A percentile compares a stretch with the other conserved stretches of the same genome.
phyloP scores from a whole-genome alignment of 2,888 invertebrate genomes.

The Limenitis arthemis region DNA sequence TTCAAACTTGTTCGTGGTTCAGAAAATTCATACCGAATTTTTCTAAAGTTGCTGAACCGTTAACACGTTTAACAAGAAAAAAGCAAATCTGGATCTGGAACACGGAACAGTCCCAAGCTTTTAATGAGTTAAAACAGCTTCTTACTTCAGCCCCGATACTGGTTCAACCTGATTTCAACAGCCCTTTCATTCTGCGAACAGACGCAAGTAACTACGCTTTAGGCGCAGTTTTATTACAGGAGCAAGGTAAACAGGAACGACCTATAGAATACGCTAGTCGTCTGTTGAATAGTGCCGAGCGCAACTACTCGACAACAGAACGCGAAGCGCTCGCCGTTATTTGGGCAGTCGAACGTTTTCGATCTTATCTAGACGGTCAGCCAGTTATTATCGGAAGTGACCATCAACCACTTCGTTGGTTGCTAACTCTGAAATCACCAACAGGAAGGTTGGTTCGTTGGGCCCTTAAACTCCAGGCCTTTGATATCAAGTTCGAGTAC shows the following conservation, averaged over 20 bases:
- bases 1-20: constrained; percentile 36
- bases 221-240: constrained; percentile 29
- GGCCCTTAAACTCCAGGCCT: constrained; percentile 38
- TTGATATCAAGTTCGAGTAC: constrained; percentile 36
- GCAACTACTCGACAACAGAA: constrained; percentile 46
- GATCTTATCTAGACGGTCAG: constrained; percentile 37
- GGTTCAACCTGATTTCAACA: constrained; percentile 25
- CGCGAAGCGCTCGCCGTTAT: constrained; percentile 35
- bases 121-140: constrained; percentile 17
- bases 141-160: constrained; percentile 28
- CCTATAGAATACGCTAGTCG: background rate
- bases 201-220: constrained; percentile 24
- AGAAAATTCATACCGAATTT: constrained; percentile 30
- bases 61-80: constrained; percentile 32
- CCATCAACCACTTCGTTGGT: constrained; percentile 51
- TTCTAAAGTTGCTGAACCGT: constrained; percentile 29
- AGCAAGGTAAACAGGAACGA: constrained; percentile 31
- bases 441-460: constrained; percentile 48
- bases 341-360: constrained; percentile 26
- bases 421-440: constrained; percentile 44
- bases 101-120: constrained; percentile 14
- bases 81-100: constrained; percentile 29
- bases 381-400: constrained; percentile 40
- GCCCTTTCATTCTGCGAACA: no score
- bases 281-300: constrained; percentile 28